These are phyloP conservation scores for Corbicula japonica DNA, from an alignment of 2,888 invertebrate species.

Conservation along the genomic window DNA sequence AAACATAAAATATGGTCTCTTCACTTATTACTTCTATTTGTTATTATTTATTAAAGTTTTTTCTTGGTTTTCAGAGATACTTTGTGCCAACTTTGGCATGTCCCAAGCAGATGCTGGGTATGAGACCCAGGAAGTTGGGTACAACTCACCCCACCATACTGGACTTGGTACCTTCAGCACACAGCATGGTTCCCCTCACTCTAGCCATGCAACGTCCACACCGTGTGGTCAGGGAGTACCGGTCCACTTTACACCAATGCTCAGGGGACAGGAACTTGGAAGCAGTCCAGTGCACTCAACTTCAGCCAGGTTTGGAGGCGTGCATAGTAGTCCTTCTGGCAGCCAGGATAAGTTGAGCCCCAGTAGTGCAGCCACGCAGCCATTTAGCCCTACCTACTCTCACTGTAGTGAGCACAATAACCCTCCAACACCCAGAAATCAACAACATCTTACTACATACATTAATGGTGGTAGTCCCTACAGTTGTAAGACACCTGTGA, in stretches of 20 bases:
- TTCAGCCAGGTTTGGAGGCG: slow-evolving; percentile 2
- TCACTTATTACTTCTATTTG: no score
- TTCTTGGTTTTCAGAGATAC: slow-evolving; percentile 21
- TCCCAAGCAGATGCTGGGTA: slow-evolving; percentile 34
- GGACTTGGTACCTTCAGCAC: slow-evolving; percentile 9
- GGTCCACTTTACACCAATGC: slow-evolving; percentile 33
- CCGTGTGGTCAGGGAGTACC: slow-evolving; percentile 18
- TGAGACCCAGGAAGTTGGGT: slow-evolving; percentile 21
- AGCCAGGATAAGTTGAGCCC: slow-evolving; percentile 24
- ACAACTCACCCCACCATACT: slow-evolving; percentile 29
- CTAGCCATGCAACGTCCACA: slow-evolving; percentile 23
- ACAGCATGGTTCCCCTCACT: background rate
- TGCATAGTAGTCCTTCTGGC: background rate
- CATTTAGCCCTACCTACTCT: slow-evolving; percentile 49
- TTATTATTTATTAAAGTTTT: no score
- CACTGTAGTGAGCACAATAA: slow-evolving; percentile 14
- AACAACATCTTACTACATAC: slow-evolving; percentile 1
- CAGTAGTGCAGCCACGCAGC: slow-evolving; percentile 46
- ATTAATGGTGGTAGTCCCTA: slow-evolving; percentile 5
- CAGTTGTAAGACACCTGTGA: no score
- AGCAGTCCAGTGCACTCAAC: slow-evolving; percentile 35
- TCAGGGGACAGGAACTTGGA: slow-evolving; percentile 32
- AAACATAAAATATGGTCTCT: no score
- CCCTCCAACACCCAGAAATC: slow-evolving; percentile 14
- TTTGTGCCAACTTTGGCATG: slow-evolving; percentile 27